Base-by-base conservation (phyloP, 1,140 invertebrate genomes). In the Aphelenchoides besseyi region DNA sequence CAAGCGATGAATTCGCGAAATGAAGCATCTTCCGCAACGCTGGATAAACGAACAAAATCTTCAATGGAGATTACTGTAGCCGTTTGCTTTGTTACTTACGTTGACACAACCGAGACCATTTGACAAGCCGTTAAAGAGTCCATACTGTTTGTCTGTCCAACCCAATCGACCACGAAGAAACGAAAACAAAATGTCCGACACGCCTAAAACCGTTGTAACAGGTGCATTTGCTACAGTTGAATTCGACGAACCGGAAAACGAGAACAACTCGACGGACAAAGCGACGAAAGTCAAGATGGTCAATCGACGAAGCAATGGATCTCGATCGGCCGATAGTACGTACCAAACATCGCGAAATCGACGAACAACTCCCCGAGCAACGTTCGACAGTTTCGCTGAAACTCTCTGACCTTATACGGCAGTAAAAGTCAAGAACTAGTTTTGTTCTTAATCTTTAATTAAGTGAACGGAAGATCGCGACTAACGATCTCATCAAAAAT, bases 121-220 rank as follows among this genome's bases (percentile, higher is more conserved):
- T 30, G 36, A 37, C 3, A 71, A n/a, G 18, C 76, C 76, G 48
- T 64, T 78, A 59, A 79, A 78, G 66, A 52, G 70, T 3, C 76
- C 76, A 70, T 78, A 78, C 52, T 78, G 62, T 29, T 64, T 71
- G 68, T 78, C 76, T 36, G 53, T 78, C 76, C 76, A 78, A 23
- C 54, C 54, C 35, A 78, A 59, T 61, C 70, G 81, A 41, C 48
- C 74, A 28, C 74, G 79, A 18, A 81, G 29, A 37, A 72, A 79
- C 0, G 74, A 74, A 67, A 82, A 81, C 8, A 83, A 35, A 48
- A 83, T 61, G 35, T 82, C 75, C 28, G 53, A 32, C 12, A 80
- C 41, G 30, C 75, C 75, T 41, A 59, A 61, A 75, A 68, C 36
- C 28, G 18, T 59, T 26, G 57, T 41, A 29, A 71, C 26, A 36